Conservation (phyloP, 2,888 invertebrate genomes). For the Volucella inflata region DNA sequence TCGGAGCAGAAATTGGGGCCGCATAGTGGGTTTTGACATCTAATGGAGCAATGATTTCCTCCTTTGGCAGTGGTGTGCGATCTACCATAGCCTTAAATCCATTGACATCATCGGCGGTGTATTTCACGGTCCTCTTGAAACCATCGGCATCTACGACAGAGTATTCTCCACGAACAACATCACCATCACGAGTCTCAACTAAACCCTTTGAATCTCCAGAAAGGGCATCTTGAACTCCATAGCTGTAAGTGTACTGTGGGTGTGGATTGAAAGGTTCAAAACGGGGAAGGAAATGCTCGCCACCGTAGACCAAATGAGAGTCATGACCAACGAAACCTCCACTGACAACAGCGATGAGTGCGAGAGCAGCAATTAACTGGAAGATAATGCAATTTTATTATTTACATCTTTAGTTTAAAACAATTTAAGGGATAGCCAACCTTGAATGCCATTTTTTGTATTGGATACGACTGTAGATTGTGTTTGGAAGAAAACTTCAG, state of each 20-base stretch:
- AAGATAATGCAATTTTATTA: conserved; percentile 3
- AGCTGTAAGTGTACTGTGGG: conserved; percentile 79
- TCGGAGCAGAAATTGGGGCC: too few relatives aligned
- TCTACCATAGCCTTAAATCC: conserved; percentile 84
- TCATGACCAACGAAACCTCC: conserved; percentile 72
- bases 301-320: conserved; percentile 9
- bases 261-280: conserved; percentile 43
- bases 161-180: conserved; percentile 83
- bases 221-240: conserved; percentile 81
- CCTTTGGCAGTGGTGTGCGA: conserved; percentile 79
- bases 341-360: conserved; percentile 11
- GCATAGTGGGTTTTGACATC: conserved; percentile 41
- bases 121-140: conserved; percentile 83
- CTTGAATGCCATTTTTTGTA: conserved; percentile 78
- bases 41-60: background rate
- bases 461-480: background rate
- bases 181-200: conserved; percentile 83
- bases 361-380: conserved; percentile 73
- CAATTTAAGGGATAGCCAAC: conserved; percentile 62
- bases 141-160: conserved; percentile 83
- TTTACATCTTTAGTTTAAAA: background rate
- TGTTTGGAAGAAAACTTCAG: too few relatives aligned
- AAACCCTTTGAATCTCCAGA: conserved; percentile 83
- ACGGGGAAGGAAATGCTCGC: background rate
- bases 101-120: conserved; percentile 83